Conservation (phyloP, 2,113 vertebrate genomes). For the Pterocles orientalis region DNA sequence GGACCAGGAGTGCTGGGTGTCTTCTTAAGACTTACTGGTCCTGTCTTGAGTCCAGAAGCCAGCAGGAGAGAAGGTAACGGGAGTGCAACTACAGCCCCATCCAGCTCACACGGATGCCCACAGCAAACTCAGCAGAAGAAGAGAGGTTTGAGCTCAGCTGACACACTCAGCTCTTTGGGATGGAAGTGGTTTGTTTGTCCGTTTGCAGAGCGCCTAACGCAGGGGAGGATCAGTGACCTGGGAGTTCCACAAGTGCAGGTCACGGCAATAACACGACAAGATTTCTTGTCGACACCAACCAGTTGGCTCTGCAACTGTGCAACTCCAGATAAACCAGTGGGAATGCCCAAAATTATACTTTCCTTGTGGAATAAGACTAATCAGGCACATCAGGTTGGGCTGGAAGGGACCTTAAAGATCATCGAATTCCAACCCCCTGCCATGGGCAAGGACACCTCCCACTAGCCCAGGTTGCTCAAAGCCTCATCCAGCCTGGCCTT, state of each 20-base stretch:
- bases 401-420: too few relatives aligned
- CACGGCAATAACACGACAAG: not conserved
- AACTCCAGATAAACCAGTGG: not conserved
- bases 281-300: not conserved
- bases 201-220: not conserved
- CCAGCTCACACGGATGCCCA: not conserved
- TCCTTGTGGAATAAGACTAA: not conserved
- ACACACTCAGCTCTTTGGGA: not conserved
- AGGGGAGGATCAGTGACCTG: not conserved
- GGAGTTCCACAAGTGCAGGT: not conserved
- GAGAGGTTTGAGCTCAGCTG: not conserved
- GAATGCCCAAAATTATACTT: not conserved
- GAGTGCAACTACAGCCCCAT: not conserved
- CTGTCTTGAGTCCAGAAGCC: not conserved
- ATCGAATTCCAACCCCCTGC: too few relatives aligned
- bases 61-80: not conserved
- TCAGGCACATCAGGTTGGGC: not conserved
- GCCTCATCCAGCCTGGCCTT: too few relatives aligned
- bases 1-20: not conserved
- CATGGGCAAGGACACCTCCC: too few relatives aligned
- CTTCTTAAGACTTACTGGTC: not conserved
- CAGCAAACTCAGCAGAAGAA: not conserved
- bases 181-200: not conserved
- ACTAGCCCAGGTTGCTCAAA: too few relatives aligned
- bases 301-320: not conserved